Evolutionary conservation across 2,888 invertebrate genomes (phyloP), one percentile per base, ranked within the genome.

Genomic region (Zaprionus lineosus): DNA sequence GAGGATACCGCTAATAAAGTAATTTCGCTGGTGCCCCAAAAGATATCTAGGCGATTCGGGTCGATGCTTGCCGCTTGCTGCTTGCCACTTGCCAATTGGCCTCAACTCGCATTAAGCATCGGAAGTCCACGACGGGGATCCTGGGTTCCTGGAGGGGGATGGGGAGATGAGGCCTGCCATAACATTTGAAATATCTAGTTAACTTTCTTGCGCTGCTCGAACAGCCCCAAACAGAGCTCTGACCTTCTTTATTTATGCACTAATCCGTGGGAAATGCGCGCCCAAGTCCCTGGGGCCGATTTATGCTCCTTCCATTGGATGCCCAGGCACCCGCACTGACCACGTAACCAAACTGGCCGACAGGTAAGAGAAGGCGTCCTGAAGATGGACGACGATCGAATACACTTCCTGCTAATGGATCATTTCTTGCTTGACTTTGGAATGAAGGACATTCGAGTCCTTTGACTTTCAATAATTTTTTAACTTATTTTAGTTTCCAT

Each of bases 231-330:
- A 48, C 60, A 60, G 33, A 66, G 70, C 60, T 50, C 67, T 78
- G 78, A 78, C 78, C 78, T 82, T 84, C 82, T 78, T 78, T 84
- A 84, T 78, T 84, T 78, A 84, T 78, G 83, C 79, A 64, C 78
- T 82, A 84, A 82, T 78, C 84, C 78, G 78, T 78, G 78, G 78
- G 78, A 78, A 78, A 65, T 74, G 78, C 72, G 58, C 74, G 57
- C 51, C 65, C 68, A 84, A 61, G 11, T 85, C 77, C 78, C 84
- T 82, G 83, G 65, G 84, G 84, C 82, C 78, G 74, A 78, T 78
- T 84, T 84, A 78, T 78, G 78, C 55, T 53, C 29, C 55, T 47
- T 39, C 52, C 58, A 39, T 43, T 31, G 24, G 18, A 24, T 36
- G 51, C 55, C 66, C 21, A 24, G 12, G 51, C 83, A 82, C 76